Conservation (phyloP, 2,888 invertebrate genomes). For the Bruchidius siliquastri region DNA sequence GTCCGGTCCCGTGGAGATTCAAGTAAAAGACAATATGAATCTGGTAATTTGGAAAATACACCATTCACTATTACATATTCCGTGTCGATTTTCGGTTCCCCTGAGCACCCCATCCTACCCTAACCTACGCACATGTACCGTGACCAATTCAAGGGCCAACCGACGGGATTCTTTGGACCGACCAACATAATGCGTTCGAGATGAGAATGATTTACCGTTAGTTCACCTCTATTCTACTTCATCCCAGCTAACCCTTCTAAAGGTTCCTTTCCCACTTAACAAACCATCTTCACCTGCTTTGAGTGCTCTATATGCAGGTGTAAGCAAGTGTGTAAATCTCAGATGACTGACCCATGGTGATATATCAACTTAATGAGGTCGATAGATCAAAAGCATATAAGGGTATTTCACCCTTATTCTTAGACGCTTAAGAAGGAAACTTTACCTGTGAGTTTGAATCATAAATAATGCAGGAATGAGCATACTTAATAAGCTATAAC, state of each 20-base stretch:
- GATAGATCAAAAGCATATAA: not conserved
- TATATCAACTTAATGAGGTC: not conserved
- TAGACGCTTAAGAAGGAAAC: too few species aligned
- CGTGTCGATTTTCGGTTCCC: too few species aligned
- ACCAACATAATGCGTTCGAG: slow-evolving; percentile 22
- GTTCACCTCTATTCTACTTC: slow-evolving; percentile 21
- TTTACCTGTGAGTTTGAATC: too few species aligned
- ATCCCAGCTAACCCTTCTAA: not conserved
- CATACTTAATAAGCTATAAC: too few species aligned
- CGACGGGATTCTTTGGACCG: slow-evolving; percentile 23
- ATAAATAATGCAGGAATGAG: too few species aligned
- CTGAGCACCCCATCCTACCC: not conserved
- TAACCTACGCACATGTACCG: not conserved
- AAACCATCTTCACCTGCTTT: not conserved
- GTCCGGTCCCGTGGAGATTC: too few species aligned
- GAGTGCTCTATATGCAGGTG: not conserved
- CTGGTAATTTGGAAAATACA: too few species aligned
- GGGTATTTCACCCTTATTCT: too few species aligned
- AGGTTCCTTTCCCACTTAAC: not conserved
- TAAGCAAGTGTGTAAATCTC: not conserved
- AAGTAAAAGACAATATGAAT: too few species aligned
- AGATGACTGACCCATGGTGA: not conserved
- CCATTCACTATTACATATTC: too few species aligned
- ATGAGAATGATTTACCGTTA: slow-evolving; percentile 28
- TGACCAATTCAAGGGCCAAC: slow-evolving; percentile 8